Evolutionary conservation across 2,797 vertebrate species (phyloP), one percentile per base, ranked within the genome.

Genomic region (Coranthus polyacanthus): DNA sequence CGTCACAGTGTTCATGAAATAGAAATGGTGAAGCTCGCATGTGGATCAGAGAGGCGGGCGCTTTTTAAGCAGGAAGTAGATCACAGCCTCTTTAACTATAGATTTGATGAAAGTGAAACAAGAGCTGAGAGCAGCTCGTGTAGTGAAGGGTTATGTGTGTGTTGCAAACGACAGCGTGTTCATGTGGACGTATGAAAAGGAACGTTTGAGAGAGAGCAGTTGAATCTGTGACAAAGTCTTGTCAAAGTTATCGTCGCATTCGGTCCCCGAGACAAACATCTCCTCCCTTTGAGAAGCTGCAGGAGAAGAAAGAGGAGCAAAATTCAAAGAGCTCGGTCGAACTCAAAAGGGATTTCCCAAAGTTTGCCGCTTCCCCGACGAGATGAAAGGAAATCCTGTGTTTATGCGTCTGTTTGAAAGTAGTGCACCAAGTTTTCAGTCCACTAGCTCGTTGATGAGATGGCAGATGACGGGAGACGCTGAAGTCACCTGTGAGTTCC

Each of bases 21-120:
- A 66, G 57, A 62, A 55, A 73, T 45, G 18, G 17, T 56, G 34
- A 41, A 52, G 22, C 46, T 52, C 3, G 26, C 39, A 51, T 36
- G 13, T 32, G 13, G 46, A 76, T 72, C 63, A 82, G 50, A 67
- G 53, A 60, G 54, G 1, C 24, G n/a, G 17, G 53, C 1, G 15
- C 21, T 32, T 46, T 66, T 21, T 21, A 12, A 43, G 50, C 42
- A 55, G 65, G 63, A 75, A 52, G 53, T 68, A 44, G 79, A 83
- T 66, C 53, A 42, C 22, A 10, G 61, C 49, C 32, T 82, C 39
- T 70, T 71, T 70, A 56, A 78, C 52, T 72, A 24, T 10, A 20
- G 47, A 70, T 52, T 6, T 21, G 70, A 68, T 4, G 50, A 34
- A 47, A 3, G 6, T 24, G 22, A 24, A 24, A 24, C 22, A 3